Evolutionary conservation across 2,113 vertebrate genomes (phyloP).

Genomic region (Fukomys damarensis): DNA sequence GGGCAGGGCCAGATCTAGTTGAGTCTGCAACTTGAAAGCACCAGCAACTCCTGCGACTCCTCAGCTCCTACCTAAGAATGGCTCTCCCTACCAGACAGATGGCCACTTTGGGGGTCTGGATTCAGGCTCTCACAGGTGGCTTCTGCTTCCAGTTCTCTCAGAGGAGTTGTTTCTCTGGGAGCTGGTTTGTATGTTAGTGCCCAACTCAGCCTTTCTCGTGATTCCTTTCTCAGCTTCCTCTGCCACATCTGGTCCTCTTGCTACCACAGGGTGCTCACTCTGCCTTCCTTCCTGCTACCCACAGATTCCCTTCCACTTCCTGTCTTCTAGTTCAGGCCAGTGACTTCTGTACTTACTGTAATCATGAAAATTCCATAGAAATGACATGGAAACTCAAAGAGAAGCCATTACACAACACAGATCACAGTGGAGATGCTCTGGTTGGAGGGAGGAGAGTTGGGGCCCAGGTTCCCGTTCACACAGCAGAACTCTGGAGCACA

Average conservation of each 20-base stretch:
- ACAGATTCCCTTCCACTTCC: neutral
- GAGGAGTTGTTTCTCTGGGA: neutral
- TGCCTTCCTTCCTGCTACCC: neutral
- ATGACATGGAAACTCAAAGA: conserved; percentile 7
- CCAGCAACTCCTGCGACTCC: neutral
- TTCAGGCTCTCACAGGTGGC: neutral
- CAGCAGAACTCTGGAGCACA: neutral
- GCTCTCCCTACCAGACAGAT: neutral
- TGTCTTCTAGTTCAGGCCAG: neutral
- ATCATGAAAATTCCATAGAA: neutral
- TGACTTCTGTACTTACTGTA: neutral
- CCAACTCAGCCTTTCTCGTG: neutral
- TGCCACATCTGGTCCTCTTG: neutral
- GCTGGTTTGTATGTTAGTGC: neutral
- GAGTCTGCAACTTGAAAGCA: neutral
- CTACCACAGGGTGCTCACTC: neutral
- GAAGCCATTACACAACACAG: neutral
- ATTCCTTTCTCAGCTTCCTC: neutral
- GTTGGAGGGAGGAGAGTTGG: neutral
- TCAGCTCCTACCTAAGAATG: neutral
- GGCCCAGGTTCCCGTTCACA: neutral
- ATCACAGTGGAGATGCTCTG: neutral
- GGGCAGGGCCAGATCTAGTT: neutral
- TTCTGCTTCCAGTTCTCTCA: neutral
- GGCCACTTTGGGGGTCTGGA: neutral